phyloP scores from a whole-genome alignment of 2,888 invertebrate genomes.

The Herminia tarsipennalis region DNA sequence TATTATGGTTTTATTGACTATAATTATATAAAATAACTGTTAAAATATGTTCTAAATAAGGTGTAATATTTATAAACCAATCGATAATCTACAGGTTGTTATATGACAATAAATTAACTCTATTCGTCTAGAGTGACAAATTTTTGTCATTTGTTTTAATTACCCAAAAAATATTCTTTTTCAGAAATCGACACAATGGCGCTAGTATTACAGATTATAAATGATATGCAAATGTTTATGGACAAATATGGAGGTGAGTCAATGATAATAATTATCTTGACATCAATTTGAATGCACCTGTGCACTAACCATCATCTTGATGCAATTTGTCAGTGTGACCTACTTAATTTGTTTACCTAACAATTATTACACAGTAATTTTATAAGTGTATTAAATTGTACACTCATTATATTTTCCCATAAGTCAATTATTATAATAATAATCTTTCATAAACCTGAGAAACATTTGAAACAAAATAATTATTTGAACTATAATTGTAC shows the following conservation, averaged over 20 bases:
- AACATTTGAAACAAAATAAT: too few relatives aligned
- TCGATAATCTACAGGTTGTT: conserved; percentile 19
- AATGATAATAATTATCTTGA: conserved; percentile 10
- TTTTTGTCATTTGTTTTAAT: conserved; percentile 48
- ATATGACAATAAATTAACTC: conserved; percentile 13
- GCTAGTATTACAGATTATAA: conserved; percentile 92
- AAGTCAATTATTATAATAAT: too few relatives aligned
- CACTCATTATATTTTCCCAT: too few relatives aligned
- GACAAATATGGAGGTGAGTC: conserved; percentile 93
- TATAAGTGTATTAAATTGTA: too few relatives aligned
- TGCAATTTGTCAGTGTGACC: conserved; percentile 1
- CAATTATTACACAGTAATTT: too few relatives aligned
- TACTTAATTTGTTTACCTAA: too few relatives aligned
- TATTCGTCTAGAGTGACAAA: conserved; percentile 33
- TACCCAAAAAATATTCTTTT: conserved; percentile 55
- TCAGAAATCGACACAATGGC: conserved; percentile 88
- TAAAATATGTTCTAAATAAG: conserved; percentile 25
- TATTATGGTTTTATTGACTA: conserved; percentile 14
- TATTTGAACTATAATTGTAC: too few relatives aligned
- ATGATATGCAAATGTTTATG: conserved; percentile 92
- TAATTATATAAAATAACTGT: conserved; percentile 11
- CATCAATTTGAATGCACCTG: conserved; percentile 2
- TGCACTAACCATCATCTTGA: conserved; percentile 1
- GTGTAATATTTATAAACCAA: conserved; percentile 11
- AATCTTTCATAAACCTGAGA: too few relatives aligned